These are phyloP conservation scores for Smithornis capensis DNA, from an alignment of 2,113 vertebrate genomes.

Conservation along the genomic window DNA sequence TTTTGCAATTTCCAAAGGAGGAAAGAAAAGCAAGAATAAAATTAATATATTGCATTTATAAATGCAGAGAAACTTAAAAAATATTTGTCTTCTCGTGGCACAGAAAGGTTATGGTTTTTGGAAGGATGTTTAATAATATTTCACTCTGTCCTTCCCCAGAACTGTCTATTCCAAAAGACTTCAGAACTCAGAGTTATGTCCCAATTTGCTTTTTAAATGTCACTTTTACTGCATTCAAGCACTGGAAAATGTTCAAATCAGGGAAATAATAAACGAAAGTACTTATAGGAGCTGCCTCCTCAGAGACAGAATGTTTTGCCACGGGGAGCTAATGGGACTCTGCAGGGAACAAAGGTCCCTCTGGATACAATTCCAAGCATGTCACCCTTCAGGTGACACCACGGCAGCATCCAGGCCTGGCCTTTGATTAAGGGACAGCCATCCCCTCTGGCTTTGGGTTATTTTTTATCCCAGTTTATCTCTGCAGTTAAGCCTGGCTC, in stretches of 20 bases:
- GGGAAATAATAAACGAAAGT: neutral
- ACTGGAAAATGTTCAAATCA: neutral
- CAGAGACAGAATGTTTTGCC: neutral
- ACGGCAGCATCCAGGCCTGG: neutral
- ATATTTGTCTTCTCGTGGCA: neutral
- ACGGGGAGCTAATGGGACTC: neutral
- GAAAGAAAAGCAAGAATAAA: neutral
- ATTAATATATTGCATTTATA: neutral
- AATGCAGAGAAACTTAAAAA: neutral
- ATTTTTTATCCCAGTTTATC: neutral
- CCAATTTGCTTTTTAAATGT: slow-evolving; percentile 36
- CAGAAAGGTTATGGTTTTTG: neutral
- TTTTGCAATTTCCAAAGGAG: neutral
- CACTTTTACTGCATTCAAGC: slow-evolving; percentile 31
- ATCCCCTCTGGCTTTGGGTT: neutral
- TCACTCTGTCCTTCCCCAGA: neutral
- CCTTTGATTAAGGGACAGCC: neutral
- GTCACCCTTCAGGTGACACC: neutral
- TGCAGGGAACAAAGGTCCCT: neutral
- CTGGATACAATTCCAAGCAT: neutral
- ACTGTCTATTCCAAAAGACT: neutral
- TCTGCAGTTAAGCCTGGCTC: neutral
- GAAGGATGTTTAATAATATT: neutral
- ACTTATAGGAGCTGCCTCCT: neutral
- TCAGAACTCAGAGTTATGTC: neutral